These are phyloP conservation scores for Cheilosia vulpina DNA, from an alignment of 2,888 invertebrate genomes.

Conservation along the genomic window DNA sequence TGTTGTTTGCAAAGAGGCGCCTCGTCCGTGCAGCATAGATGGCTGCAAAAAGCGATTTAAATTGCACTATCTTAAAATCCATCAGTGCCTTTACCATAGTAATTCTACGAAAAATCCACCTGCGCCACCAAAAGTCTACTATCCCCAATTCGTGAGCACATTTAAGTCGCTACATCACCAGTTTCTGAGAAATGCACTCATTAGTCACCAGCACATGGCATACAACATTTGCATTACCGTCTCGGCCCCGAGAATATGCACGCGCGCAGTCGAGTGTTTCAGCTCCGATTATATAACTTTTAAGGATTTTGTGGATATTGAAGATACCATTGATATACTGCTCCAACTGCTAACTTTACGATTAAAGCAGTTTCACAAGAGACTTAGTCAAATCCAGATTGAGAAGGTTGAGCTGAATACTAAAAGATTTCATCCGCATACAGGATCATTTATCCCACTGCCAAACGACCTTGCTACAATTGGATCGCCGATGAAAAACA, in stretches of 20 bases:
- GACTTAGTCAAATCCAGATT: not conserved
- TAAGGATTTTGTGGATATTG: not conserved
- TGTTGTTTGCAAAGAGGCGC: not conserved
- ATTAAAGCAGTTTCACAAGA: not conserved
- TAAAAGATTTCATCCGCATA: not conserved
- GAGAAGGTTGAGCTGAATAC: not conserved
- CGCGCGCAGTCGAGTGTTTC: no score
- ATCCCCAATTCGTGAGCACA: not conserved
- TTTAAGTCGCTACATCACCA: no score
- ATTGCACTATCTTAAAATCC: not conserved
- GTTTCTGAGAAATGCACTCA: no score
- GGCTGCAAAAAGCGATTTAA: not conserved
- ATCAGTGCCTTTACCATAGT: not conserved
- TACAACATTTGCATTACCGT: no score
- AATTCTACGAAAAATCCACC: not conserved
- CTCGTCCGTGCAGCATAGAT: not conserved
- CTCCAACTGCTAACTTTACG: not conserved
- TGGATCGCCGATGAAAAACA: not conserved
- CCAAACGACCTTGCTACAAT: not conserved
- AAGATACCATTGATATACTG: not conserved
- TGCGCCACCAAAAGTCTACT: not conserved
- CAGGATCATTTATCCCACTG: not conserved
- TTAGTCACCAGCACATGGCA: no score
- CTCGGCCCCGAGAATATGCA: no score
- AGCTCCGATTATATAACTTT: not conserved